phyloP scores from a whole-genome alignment of 2,888 invertebrate species.

The Catocala fraxini region DNA sequence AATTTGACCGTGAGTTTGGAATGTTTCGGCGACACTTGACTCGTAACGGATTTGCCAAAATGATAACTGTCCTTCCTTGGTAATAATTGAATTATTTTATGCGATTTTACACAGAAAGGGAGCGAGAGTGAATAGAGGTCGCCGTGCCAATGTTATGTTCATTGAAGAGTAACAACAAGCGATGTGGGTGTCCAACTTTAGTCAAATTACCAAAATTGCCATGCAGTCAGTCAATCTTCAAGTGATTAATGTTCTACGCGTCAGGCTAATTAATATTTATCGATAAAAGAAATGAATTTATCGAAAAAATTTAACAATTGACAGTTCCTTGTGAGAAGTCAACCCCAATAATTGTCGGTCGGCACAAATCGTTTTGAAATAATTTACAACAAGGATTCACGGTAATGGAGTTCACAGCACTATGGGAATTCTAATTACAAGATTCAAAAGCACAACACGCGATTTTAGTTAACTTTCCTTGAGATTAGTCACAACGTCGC shows the following conservation, averaged over 20 bases:
- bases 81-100: slow-evolving; percentile 46
- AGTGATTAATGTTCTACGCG: slow-evolving; percentile 41
- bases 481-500: slow-evolving; percentile 87
- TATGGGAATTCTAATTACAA: slow-evolving; percentile 59
- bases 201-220: slow-evolving; percentile 67
- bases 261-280: slow-evolving; percentile 53
- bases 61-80: slow-evolving; percentile 24
- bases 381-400: slow-evolving; percentile 62
- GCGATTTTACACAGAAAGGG: slow-evolving; percentile 65
- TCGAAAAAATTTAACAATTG: slow-evolving; percentile 79
- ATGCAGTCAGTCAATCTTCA: slow-evolving; percentile 57
- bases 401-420: slow-evolving; percentile 64
- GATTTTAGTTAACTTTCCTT: slow-evolving; percentile 71
- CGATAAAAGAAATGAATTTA: slow-evolving; percentile 66
- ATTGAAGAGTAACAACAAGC: slow-evolving; percentile 85
- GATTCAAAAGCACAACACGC: slow-evolving; percentile 67
- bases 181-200: slow-evolving; percentile 73
- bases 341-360: slow-evolving; percentile 81
- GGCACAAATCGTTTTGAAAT: slow-evolving; percentile 76
- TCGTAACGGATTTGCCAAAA: slow-evolving; percentile 35
- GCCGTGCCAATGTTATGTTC: slow-evolving; percentile 85
- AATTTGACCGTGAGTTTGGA: slow-evolving; percentile 57
- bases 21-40: slow-evolving; percentile 80
- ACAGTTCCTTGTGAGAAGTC: slow-evolving; percentile 84
- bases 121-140: slow-evolving; percentile 78